Conservation (phyloP, 2,113 vertebrate species). For the Thunnus thynnus region DNA sequence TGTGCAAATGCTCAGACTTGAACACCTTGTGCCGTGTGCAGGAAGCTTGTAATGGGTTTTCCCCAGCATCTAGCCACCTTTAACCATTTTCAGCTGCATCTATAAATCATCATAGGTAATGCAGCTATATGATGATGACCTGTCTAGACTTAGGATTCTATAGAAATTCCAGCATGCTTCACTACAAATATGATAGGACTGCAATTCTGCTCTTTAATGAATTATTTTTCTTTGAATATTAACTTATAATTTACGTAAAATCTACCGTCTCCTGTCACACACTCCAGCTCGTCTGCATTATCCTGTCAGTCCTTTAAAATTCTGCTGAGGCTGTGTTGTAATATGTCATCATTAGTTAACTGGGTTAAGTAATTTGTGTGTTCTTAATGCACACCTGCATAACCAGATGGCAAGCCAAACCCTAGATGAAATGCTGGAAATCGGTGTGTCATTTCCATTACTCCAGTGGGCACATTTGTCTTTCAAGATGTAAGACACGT, state of each 20-base stretch:
- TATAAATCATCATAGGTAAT: constrained; percentile 26
- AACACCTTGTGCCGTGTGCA: background rate
- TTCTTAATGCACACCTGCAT: background rate
- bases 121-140: constrained; percentile 2
- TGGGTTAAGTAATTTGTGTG: background rate
- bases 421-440: background rate
- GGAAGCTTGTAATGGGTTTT: constrained; percentile 1
- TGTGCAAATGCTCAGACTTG: background rate
- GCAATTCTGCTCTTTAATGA: too few relatives aligned
- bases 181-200: too few relatives aligned
- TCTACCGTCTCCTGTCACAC: background rate
- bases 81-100: background rate
- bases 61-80: background rate
- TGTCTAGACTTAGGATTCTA: background rate
- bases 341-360: background rate
- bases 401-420: background rate
- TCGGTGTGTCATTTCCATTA: too few relatives aligned
- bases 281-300: too few relatives aligned
- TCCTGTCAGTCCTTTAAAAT: background rate
- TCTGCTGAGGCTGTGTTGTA: background rate
- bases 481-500: background rate
- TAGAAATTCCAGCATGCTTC: background rate
- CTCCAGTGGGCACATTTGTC: too few relatives aligned
- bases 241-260: too few relatives aligned
- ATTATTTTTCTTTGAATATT: too few relatives aligned